Base-by-base conservation (phyloP, 1,140 invertebrate species). In the Saccostrea echinata region DNA sequence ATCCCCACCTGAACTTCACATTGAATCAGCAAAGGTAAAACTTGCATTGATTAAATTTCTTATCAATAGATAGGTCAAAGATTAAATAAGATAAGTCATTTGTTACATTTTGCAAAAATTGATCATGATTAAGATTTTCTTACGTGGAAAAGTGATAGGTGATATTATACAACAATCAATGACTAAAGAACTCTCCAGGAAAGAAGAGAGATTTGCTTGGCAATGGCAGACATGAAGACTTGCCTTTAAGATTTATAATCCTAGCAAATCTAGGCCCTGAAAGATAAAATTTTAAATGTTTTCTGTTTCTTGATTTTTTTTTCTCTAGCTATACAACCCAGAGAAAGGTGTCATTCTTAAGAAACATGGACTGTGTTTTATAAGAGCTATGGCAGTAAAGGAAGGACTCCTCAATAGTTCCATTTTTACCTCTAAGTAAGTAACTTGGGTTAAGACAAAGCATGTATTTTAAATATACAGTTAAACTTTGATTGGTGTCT, bases 401-500 rank as follows among this genome's bases (percentile, higher is more conserved):
- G 91, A 94, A 12, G 90, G 91, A 3, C 82, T 91, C 30, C 85
- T 94, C 52, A 92, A 91, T 84, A 95, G 95, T 90, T 91, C 93
- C 85, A 88, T 94, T 11, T 93, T 93, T 86, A 95, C 94, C 12
- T 95, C 95, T 16, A 93, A 90, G 95, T 95, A 83, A 89, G 91
- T 91, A 16, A 33, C 57, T 12, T 84, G 52, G 71, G 51, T 64
- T n/a, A 2, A 43, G 43, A 9, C 43, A 43, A 43, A 43, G 43
- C 43, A 43, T 6, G 43, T 43, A n/a, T n/a, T n/a, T n/a, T n/a
- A n/a, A n/a, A n/a, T n/a, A n/a, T n/a, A n/a, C n/a, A n/a, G n/a
- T n/a, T n/a, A n/a, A n/a, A n/a, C n/a, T n/a, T n/a, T n/a, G n/a
- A n/a, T n/a, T n/a, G n/a, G n/a, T n/a, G n/a, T n/a, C n/a, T n/a